These are phyloP conservation scores for Aphelenchoides bicaudatus DNA, from an alignment of 2,888 invertebrate species.

Conservation along the genomic window DNA sequence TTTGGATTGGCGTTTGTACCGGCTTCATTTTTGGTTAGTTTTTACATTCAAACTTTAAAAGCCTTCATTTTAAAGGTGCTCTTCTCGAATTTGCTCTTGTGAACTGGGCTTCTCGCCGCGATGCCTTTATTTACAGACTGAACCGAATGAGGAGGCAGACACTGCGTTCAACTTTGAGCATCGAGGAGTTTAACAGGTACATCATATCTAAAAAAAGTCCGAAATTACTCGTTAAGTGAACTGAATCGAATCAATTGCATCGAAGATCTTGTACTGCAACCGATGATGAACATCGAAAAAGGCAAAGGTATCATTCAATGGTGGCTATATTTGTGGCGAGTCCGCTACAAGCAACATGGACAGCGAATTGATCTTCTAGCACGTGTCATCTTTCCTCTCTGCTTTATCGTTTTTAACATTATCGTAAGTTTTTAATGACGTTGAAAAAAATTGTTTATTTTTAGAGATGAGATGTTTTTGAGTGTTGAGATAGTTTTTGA, in stretches of 20 bases:
- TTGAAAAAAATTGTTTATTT: background rate
- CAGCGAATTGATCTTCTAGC: constrained; percentile 47
- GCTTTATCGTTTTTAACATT: constrained; percentile 50
- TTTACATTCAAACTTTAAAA: constrained; percentile 68
- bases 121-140: constrained; percentile 31
- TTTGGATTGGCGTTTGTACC: constrained; percentile 58
- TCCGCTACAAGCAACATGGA: constrained; percentile 42
- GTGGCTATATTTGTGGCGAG: constrained; percentile 36
- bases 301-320: constrained; percentile 16
- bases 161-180: constrained; percentile 1
- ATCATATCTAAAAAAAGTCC: too few relatives aligned
- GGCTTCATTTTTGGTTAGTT: constrained; percentile 26
- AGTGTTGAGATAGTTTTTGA: too few relatives aligned
- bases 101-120: constrained; percentile 57
- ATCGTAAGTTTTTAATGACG: constrained; percentile 32
- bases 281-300: constrained; percentile 3
- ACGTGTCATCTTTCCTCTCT: constrained; percentile 46
- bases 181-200: constrained; percentile 8
- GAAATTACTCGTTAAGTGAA: too few relatives aligned
- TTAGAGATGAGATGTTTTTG: background rate
- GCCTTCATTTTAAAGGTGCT: constrained; percentile 40
- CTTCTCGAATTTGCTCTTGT: constrained; percentile 57
- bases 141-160: constrained; percentile 17
- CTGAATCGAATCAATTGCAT: constrained; percentile 10
- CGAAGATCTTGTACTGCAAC: constrained; percentile 4